phyloP scores from a whole-genome alignment of 2,113 vertebrate genomes.

The Parus major region DNA sequence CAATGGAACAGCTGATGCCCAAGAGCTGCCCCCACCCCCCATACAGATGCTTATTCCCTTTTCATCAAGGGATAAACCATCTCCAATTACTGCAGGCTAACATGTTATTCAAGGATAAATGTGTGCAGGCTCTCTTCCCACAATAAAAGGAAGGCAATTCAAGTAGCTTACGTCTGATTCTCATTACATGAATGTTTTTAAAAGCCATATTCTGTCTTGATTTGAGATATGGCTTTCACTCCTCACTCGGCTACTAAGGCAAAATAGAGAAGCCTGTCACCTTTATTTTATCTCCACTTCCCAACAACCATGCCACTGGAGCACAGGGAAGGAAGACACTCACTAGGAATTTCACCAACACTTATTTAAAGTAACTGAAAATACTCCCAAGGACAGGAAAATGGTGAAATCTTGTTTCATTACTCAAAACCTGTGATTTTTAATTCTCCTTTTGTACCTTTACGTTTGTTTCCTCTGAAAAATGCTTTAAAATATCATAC shows the following conservation, averaged over 20 bases:
- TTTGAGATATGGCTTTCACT: background rate
- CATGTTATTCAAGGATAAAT: conserved; percentile 46
- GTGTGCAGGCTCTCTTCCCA: conserved; percentile 28
- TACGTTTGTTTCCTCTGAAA: background rate
- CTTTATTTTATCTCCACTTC: background rate
- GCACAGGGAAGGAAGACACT: background rate
- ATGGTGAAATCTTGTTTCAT: background rate
- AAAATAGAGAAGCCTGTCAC: background rate
- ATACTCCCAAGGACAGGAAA: background rate
- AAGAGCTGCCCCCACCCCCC: background rate
- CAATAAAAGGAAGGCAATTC: conserved; percentile 31
- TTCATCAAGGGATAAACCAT: conserved; percentile 57
- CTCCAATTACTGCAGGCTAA: conserved; percentile 55
- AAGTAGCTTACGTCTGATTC: conserved; percentile 43
- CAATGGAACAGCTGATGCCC: conserved; percentile 40
- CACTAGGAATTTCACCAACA: background rate
- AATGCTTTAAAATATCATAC: background rate
- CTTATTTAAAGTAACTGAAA: background rate
- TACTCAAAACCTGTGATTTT: fast-evolving
- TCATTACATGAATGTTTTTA: conserved; percentile 17
- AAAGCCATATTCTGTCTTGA: background rate
- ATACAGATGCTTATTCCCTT: conserved; percentile 28
- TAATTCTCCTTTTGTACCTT: background rate
- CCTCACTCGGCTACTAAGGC: background rate
- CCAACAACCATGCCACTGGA: background rate